Base-by-base conservation (phyloP, 2,888 invertebrate genomes). In the Temnothorax ravouxi region DNA sequence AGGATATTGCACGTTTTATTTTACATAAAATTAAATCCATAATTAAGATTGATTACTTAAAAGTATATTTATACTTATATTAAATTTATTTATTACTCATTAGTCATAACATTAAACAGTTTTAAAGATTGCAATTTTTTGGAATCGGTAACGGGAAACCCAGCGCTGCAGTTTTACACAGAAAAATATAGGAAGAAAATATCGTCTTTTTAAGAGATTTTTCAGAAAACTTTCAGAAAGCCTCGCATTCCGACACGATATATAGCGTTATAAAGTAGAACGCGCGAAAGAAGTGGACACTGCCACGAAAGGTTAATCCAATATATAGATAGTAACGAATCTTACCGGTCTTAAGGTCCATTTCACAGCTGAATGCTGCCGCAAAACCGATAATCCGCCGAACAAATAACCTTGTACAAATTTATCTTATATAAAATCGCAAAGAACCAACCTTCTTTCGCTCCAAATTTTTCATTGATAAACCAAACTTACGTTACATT, bases 271-370 rank as follows among this genome's bases (percentile, higher is more conserved):
- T 18, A 62, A 44, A 47, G 9, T 15, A 61, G 11, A 75, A 62
- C 47, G 34, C 6, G 34, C 34, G 34, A 34, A 34, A 34, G 38
- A 76, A 62, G 29, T 61, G 34, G 34, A 34, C 25, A 15, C 18
- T 44, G 29, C 44, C 15, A 15, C 38, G 38, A 25, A 76, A 64
- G 25, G 13, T 76, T 76, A 76, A 64, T 76, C 41, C 54, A 9
- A n/a, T 61, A 21, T 71, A 54, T 41, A 15, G 44, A 74, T 44
- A 52, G 34, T 34, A 34, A 34, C 34, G 54, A 66, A 66, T 54
- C 41, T 64, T 66, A 76, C 52, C 41, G 52, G 50, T 76, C 47
- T 77, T 41, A 52, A 64, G 18, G 25, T 4, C 13, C 34, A 18
- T 66, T 15, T 66, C 54, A 77, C 52, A 77, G 4, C n/a, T 47